Percentiles rank a stretch among this genome's conserved stretches.
phyloP scores from a whole-genome alignment of 2,888 invertebrate genomes.

The Tetragonula carbonaria region DNA sequence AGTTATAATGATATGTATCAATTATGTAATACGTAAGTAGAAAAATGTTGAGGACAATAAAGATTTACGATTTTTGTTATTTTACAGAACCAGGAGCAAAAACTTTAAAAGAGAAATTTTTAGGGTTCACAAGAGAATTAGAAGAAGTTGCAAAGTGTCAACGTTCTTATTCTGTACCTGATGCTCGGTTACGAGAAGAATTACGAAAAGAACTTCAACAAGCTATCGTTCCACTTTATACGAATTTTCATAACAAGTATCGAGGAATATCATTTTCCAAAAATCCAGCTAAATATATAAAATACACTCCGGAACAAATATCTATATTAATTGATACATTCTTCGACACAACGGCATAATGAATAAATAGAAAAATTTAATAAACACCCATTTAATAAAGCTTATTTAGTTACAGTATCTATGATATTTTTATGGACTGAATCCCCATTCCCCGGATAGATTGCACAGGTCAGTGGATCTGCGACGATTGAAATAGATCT shows the following conservation, averaged over 20 bases:
- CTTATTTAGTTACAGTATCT: slow-evolving; percentile 83
- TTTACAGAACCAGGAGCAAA: slow-evolving; percentile 85
- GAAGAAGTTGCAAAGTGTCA: slow-evolving; percentile 95
- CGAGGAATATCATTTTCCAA: slow-evolving; percentile 93
- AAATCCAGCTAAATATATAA: slow-evolving; percentile 96
- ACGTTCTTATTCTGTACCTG: slow-evolving; percentile 96
- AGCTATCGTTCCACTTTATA: slow-evolving; percentile 93
- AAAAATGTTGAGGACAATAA: slow-evolving; percentile 4
- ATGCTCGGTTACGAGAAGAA: slow-evolving; percentile 93
- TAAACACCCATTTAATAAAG: slow-evolving; percentile 84
- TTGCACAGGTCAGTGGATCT: slow-evolving; percentile 66
- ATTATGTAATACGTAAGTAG: slow-evolving; percentile 6
- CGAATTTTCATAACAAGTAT: slow-evolving; percentile 91
- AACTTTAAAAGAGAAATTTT: slow-evolving; percentile 80
- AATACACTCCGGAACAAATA: slow-evolving; percentile 94
- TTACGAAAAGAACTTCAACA: slow-evolving; percentile 96
- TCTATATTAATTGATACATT: slow-evolving; percentile 93
- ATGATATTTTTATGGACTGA: slow-evolving; percentile 74
- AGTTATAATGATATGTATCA: slow-evolving; percentile 7
- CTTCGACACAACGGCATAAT: slow-evolving; percentile 89
- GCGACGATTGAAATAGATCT: slow-evolving; percentile 72
- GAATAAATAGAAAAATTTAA: slow-evolving; percentile 72
- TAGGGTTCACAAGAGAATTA: slow-evolving; percentile 96
- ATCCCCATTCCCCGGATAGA: slow-evolving; percentile 62
- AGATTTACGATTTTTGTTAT: slow-evolving; percentile 13